Evolutionary conservation across 2,797 vertebrate species (phyloP).

Genomic region (Mus spretus): DNA sequence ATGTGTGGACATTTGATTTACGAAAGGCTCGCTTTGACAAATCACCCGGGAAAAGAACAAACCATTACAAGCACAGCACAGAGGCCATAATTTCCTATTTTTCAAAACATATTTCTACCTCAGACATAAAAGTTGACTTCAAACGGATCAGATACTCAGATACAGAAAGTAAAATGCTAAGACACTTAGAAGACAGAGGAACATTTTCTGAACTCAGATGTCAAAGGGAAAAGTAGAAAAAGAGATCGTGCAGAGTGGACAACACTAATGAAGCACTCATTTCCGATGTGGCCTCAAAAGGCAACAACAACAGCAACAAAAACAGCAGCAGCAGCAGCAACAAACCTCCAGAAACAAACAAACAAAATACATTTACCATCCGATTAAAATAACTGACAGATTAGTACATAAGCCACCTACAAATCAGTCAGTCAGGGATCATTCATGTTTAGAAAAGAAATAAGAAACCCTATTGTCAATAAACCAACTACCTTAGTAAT

Average conservation of each 20-base stretch:
- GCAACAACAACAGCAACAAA: neutral
- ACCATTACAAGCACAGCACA: neutral
- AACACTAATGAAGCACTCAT: neutral
- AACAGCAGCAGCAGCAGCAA: neutral
- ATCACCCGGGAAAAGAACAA: neutral
- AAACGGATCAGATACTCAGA: neutral
- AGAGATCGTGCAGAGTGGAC: neutral
- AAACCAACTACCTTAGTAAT: neutral
- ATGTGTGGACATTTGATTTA: constrained; percentile 28
- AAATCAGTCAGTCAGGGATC: neutral
- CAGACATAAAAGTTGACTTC: neutral
- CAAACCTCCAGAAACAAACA: neutral
- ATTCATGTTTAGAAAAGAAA: neutral
- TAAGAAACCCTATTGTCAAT: neutral
- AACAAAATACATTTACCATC: neutral
- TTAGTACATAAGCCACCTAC: neutral
- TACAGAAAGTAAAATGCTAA: constrained; percentile 18
- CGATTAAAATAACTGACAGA: no score
- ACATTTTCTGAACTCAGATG: neutral
- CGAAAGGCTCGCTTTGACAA: constrained; percentile 12
- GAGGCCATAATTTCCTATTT: neutral
- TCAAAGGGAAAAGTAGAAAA: neutral
- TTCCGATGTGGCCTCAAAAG: neutral
- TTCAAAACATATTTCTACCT: neutral
- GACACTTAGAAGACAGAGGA: neutral